A percentile compares a stretch with the other conserved stretches of the same genome.
These are phyloP conservation scores for Tupaia chinensis DNA, from an alignment of 2,113 vertebrate species.

Conservation along the genomic window DNA sequence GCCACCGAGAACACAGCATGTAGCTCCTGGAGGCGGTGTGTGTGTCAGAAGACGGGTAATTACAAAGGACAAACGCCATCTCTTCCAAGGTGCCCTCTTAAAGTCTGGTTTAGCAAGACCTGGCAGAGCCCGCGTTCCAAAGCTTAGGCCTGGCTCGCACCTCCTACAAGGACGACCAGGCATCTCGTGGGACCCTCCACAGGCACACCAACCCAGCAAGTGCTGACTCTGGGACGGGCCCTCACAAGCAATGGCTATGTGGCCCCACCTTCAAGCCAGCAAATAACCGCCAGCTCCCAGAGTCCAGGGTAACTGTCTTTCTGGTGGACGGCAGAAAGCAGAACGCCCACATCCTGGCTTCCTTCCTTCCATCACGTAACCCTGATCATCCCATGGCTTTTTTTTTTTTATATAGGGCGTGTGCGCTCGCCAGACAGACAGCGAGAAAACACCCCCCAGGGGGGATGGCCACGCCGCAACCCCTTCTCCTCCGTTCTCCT, in stretches of 20 bases:
- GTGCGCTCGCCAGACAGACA: too few relatives aligned
- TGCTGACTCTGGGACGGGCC: too few relatives aligned
- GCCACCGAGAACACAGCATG: neutral
- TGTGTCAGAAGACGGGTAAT: neutral
- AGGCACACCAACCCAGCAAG: neutral
- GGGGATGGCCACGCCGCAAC: too few relatives aligned
- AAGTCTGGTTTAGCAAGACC: neutral
- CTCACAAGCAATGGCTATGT: fast-evolving
- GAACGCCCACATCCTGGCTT: fast-evolving
- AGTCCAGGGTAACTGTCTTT: neutral
- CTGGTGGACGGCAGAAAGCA: neutral
- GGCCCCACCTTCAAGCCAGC: neutral
- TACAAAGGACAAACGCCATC: neutral
- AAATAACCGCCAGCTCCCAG: fast-evolving
- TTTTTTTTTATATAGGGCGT: too few relatives aligned
- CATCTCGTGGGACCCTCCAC: neutral
- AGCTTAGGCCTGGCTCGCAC: fast-evolving
- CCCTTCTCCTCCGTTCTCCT: too few relatives aligned
- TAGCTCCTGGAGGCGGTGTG: fast-evolving
- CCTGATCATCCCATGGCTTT: neutral
- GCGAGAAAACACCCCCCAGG: too few relatives aligned
- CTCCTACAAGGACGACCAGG: neutral
- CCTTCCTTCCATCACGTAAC: too few relatives aligned
- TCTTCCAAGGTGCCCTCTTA: neutral
- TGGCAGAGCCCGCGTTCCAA: neutral